Conservation (phyloP, 2,888 invertebrate species). For the Drosophila infuscata region DNA sequence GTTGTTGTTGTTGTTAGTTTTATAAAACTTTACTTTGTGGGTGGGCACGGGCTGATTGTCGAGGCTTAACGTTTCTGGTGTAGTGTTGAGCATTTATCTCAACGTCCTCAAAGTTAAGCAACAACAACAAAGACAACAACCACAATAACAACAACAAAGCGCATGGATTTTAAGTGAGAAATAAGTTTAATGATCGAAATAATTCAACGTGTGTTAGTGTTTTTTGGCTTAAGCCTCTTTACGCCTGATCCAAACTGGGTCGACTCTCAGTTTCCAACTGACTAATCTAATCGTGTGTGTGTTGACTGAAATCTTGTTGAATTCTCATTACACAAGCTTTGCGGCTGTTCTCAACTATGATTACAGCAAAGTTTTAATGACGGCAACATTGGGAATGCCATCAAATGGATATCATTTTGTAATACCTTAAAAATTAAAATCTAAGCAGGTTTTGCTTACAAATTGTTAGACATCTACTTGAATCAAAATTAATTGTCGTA, state of each 20-base stretch:
- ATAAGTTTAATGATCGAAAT: slow-evolving; percentile 76
- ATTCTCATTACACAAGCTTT: slow-evolving; percentile 1
- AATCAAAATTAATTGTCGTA: not conserved
- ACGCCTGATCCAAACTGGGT: slow-evolving; percentile 36
- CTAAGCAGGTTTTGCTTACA: not conserved
- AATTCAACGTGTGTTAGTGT: slow-evolving; percentile 57
- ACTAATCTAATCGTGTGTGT: not conserved
- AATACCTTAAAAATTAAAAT: not conserved
- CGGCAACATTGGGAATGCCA: not conserved
- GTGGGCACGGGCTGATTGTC: slow-evolving; percentile 56
- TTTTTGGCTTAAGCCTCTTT: slow-evolving; percentile 50
- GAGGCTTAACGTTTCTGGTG: slow-evolving; percentile 57
- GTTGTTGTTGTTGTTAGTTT: slow-evolving; percentile 55
- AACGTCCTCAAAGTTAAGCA: slow-evolving; percentile 48
- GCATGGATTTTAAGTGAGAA: slow-evolving; percentile 66
- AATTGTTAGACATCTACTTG: not conserved
- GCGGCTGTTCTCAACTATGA: not conserved
- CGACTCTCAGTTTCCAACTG: slow-evolving; percentile 49
- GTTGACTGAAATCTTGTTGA: not conserved
- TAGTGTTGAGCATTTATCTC: slow-evolving; percentile 68
- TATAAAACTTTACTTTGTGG: slow-evolving; percentile 60
- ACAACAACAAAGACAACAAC: slow-evolving; percentile 25
- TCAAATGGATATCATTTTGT: not conserved
- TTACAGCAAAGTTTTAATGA: slow-evolving; percentile 10
- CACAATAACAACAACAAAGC: slow-evolving; percentile 23